These are phyloP conservation scores for Strigops habroptila DNA, from an alignment of 2,113 vertebrate species.

Conservation along the genomic window DNA sequence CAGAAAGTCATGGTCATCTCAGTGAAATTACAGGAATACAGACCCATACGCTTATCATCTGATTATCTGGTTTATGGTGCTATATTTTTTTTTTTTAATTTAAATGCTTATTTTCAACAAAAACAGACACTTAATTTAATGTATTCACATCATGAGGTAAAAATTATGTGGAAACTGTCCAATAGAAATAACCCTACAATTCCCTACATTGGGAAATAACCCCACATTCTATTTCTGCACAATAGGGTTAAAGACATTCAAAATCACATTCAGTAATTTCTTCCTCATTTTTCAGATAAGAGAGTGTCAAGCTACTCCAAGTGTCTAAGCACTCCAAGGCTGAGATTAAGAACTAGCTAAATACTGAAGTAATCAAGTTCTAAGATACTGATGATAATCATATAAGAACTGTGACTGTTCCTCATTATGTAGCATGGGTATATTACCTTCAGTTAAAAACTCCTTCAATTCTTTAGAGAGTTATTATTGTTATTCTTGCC, in stretches of 20 bases:
- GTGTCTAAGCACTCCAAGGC: neutral
- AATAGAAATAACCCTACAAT: neutral
- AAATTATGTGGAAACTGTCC: neutral
- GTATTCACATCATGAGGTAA: neutral
- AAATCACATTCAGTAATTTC: neutral
- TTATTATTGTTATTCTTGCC: neutral
- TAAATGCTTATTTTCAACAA: neutral
- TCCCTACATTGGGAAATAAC: neutral
- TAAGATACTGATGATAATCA: neutral
- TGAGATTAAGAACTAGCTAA: neutral
- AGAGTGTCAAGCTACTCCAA: neutral
- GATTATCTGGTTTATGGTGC: neutral
- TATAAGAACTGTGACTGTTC: neutral
- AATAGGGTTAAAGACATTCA: neutral
- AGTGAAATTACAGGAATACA: neutral
- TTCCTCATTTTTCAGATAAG: neutral
- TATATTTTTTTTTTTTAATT: neutral
- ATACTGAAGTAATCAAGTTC: neutral
- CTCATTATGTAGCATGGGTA: neutral
- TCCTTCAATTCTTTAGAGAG: neutral
- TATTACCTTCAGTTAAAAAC: neutral
- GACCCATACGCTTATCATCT: neutral
- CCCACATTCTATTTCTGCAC: neutral
- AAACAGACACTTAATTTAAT: neutral
- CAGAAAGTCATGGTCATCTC: neutral